phyloP scores from a whole-genome alignment of 2,113 vertebrate genomes.

The Myiopsitta monachus region DNA sequence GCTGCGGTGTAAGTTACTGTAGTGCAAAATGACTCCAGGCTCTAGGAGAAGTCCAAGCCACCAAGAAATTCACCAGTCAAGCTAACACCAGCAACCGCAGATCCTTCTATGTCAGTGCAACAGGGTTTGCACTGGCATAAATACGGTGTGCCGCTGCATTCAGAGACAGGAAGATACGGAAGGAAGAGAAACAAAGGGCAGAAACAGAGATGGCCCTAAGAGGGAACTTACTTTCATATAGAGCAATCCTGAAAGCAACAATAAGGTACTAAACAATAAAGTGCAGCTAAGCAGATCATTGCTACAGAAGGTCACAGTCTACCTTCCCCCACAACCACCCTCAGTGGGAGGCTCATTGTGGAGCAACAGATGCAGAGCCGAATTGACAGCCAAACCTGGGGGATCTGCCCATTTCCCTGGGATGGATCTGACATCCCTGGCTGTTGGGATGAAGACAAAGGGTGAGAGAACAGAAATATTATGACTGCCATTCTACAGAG shows the following conservation, averaged over 20 bases:
- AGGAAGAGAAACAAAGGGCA: conserved; percentile 50
- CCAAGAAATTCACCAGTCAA: neutral
- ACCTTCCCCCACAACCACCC: neutral
- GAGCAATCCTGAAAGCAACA: conserved; percentile 6
- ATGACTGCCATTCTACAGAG: neutral
- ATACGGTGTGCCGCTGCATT: rapidly evolving
- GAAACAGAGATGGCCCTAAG: conserved; percentile 42
- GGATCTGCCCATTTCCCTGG: neutral
- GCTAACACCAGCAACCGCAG: conserved; percentile 11
- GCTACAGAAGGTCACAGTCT: conserved; percentile 16
- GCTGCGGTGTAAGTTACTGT: neutral
- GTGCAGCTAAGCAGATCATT: neutral
- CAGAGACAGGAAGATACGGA: conserved; percentile 39
- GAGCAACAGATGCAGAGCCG: neutral
- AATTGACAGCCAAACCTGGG: conserved; percentile 21
- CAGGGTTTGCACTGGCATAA: neutral
- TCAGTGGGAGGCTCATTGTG: conserved; percentile 10
- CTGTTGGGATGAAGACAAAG: neutral
- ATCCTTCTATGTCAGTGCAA: neutral
- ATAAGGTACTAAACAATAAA: neutral
- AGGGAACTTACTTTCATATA: conserved; percentile 18
- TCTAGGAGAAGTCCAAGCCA: neutral
- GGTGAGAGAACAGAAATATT: neutral
- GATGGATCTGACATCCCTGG: conserved; percentile 1
- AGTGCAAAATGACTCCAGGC: neutral